A percentile compares a stretch with the other conserved stretches of the same genome.
phyloP scores from a whole-genome alignment of 2,113 vertebrate genomes.

The Greenwoodochromis staneri region DNA sequence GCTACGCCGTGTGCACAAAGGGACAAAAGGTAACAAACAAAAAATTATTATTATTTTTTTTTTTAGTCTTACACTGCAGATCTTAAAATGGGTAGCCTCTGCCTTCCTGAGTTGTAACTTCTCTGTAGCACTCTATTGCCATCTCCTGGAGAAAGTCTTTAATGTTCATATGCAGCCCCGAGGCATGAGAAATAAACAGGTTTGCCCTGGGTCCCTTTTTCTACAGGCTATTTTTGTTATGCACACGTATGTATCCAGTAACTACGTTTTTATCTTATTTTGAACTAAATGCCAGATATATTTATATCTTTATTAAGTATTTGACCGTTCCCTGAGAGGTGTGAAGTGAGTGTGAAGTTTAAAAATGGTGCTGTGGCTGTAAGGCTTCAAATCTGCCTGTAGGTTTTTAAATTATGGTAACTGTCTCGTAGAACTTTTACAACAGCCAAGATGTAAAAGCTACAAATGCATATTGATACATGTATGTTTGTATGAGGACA shows the following conservation, averaged over 20 bases:
- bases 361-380: neutral
- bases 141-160: constrained; percentile 50
- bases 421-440: neutral
- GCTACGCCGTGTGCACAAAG: constrained; percentile 89
- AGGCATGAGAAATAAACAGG: neutral
- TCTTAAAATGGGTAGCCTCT: neutral
- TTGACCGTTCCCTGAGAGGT: neutral
- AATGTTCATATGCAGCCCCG: neutral
- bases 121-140: constrained; percentile 42
- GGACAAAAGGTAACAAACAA: constrained; percentile 84
- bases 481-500: neutral
- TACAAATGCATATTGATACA: neutral
- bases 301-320: neutral
- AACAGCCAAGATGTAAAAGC: neutral
- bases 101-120: neutral
- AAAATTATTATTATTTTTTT: fast-evolving
- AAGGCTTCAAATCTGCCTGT: neutral
- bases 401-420: neutral
- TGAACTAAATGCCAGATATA: neutral
- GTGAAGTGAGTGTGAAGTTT: neutral
- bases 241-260: neutral
- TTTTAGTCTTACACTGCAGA: neutral
- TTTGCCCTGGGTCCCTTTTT: neutral
- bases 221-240: neutral
- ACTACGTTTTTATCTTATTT: neutral